These are phyloP conservation scores for Eupithecia centaureata DNA, from an alignment of 2,888 invertebrate species.

Conservation along the genomic window DNA sequence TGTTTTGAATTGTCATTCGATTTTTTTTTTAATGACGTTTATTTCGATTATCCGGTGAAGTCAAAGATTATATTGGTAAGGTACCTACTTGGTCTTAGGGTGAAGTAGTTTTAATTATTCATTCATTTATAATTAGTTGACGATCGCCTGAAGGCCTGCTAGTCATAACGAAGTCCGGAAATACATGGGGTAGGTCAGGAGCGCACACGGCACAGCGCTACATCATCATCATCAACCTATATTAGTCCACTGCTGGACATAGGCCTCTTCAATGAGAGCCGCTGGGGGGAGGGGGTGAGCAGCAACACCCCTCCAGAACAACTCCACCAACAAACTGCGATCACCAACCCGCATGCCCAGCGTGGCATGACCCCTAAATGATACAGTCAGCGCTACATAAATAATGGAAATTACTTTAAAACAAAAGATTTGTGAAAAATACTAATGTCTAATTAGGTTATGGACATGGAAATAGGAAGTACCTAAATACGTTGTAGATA, in stretches of 20 bases:
- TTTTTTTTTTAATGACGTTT: too few relatives aligned
- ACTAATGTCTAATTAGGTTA: background rate
- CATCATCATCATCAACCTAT: too few relatives aligned
- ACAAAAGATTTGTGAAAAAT: background rate
- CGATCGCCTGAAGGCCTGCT: background rate
- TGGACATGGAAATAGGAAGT: background rate
- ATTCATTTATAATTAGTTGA: constrained; percentile 1
- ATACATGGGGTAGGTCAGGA: background rate
- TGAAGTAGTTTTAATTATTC: background rate
- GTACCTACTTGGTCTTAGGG: background rate
- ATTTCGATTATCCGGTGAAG: too few relatives aligned
- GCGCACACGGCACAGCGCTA: background rate
- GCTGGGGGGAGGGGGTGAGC: too few relatives aligned
- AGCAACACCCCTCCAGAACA: too few relatives aligned
- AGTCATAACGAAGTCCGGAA: background rate
- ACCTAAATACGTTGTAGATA: background rate
- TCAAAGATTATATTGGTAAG: too few relatives aligned
- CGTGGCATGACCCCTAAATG: too few relatives aligned
- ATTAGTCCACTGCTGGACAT: too few relatives aligned
- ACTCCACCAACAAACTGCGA: too few relatives aligned
- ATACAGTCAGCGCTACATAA: background rate
- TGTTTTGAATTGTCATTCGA: background rate
- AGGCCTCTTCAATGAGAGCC: too few relatives aligned
- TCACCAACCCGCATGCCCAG: too few relatives aligned
- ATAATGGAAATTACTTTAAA: background rate